Evolutionary conservation across 2,888 invertebrate species (phyloP), one percentile per base, ranked within the genome.

Genomic region (Anaspis maculata): DNA sequence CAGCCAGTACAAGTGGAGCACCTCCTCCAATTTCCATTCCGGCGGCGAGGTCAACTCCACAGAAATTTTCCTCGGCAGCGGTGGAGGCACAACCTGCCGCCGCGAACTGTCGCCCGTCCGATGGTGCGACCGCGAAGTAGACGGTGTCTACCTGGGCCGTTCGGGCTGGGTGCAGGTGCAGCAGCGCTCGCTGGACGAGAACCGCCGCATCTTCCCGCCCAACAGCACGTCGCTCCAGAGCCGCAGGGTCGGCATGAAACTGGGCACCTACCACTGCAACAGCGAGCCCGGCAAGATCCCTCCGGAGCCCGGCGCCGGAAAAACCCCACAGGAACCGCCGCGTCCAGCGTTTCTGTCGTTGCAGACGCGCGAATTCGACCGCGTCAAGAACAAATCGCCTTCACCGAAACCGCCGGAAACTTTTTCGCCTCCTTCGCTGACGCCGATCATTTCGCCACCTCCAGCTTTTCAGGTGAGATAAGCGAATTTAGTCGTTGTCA

Each of bases 391-490:
- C 3, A 48, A 61, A n/a, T 59, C 64, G 25, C 64, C 64, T 2
- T 67, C 68, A 7, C 61, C 61, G 7, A 48, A 44, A 13, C 49
- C 66, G 4, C 62, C 66, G 1, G 68, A 67, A 37, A 64, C 64
- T 0, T 63, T 64, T 25, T 75, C 77, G 1, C 77, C 77, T 16
- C 77, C 78, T 2, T 75, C 77, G n/a, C 64, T 77, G 9, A 79
- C 79, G 1, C 79, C 79, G 4, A 80, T 80, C 37, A 72, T 80
- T 27, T 79, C 79, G 10, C 79, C 79, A 6, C 79, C 79, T 1
- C 79, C 77, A 6, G 79, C 79, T 6, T 80, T 80, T 55, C 79
- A 80, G 54, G 78, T n/a, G n/a, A n/a, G n/a, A n/a, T n/a, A n/a
- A n/a, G n/a, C n/a, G n/a, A n/a, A n/a, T n/a, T n/a, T n/a, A n/a